Base-by-base conservation (phyloP, 2,113 vertebrate species). In the Probosciger aterrimus region DNA sequence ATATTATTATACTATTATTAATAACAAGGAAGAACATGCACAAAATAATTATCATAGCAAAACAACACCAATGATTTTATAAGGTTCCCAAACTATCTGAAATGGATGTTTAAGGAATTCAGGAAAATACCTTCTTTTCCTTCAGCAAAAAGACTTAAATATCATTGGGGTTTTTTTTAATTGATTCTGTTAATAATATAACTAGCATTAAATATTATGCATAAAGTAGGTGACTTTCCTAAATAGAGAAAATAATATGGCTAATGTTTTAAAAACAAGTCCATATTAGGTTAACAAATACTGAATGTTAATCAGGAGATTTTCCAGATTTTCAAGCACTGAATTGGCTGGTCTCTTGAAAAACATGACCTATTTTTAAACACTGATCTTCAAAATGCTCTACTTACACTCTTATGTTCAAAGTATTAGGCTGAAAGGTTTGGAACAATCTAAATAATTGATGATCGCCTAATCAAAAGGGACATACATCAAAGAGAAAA, bases 321-420 rank as follows among this genome's bases (percentile, higher is more conserved):
- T 94, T 93, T 90, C 82, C 93, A 95, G 70, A 90, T 89, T 95
- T 96, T 95, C 67, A 92, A 76, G 55, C 37, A 83, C 75, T 89
- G 86, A 91, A 88, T 70, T 75, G 83, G 55, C 76, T 81, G 50
- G 68, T 93, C 62, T 96, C 84, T 94, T 96, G 89, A 92, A 97
- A 97, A 97, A 91, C 90, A 96, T 96, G 97, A 96, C 97, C 97
- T 96, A 96, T 96, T 97, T 97, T 96, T 95, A 96, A 93, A 94
- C 80, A 91, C 52, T 88, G 91, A 96, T 97, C 93, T 96, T 97
- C 93, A 95, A 94, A 96, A 97, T 69, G 91, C 82, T 97, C 95
- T 97, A 91, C 94, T 97, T 97, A 90, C 85, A 91, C 71, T 94
- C 89, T 90, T 94, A 87, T 68, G 87, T 96, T 97, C 96, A 96